Base-by-base conservation (phyloP, 2,113 vertebrate genomes). In the Laticauda laticaudata region DNA sequence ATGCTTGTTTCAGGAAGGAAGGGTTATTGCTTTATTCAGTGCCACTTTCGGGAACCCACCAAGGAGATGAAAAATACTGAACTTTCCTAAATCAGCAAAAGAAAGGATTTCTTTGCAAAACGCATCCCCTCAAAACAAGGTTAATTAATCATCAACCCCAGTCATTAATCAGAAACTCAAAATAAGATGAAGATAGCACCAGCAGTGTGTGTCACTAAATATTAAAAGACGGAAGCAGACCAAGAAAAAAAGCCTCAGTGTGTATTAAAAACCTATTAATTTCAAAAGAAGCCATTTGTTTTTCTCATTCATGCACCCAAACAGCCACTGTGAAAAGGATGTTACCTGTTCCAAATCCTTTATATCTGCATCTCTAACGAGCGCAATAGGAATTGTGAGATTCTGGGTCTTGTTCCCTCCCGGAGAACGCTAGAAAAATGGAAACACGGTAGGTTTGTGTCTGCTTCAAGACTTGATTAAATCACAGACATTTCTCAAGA, bases 311-410 rank as follows among this genome's bases (percentile, higher is more conserved):
- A 69, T 39, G 21, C 15, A 26, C 64, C 14, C n/a, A 69, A 90
- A 51, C 56, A 89, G 18, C 12, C 3, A 21, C 3, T 1, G 23
- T 93, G 93, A 87, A 91, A 57, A 18, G 85, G 93, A 96, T 95
- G 97, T 97, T 61, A 99, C 99, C 98, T 98, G 93, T 48, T 97
- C 96, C 94, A 98, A 98, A 93, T 98, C 98, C 94, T 97, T 86
- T 81, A 99, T 94, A 94, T 99, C 99, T 94, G 43, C 96, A 43
- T 98, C 96, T 95, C 96, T 98, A 96, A 99, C 97, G 95, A 99
- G 98, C 43, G 97, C 98, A 97, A 99, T 54, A 69, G 98, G 97
- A 96, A 99, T 98, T 39, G 97, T 97, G 86, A 99, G 92, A 93
- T 98, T 90, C 92, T 97, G 97, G 0, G 98, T 98, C 91, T 96